A percentile compares a stretch with the other conserved stretches of the same genome.
These are phyloP conservation scores for Drosophila recens DNA, from an alignment of 2,888 invertebrate genomes.

Conservation along the genomic window DNA sequence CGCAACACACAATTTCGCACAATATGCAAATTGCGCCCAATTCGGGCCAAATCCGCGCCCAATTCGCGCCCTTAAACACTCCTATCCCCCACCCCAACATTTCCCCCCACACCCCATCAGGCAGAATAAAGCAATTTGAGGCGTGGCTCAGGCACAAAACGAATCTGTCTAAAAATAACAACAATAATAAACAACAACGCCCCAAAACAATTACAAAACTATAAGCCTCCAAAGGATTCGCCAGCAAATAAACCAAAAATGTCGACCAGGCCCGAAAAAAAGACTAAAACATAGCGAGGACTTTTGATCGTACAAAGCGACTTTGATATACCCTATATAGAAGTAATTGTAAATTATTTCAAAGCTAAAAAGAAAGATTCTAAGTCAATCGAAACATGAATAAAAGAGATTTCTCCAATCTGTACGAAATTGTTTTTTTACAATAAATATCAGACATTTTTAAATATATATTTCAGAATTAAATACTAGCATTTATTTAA, in stretches of 20 bases:
- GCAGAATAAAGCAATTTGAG: slow-evolving; percentile 60
- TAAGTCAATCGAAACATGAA: too few species aligned
- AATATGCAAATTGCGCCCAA: slow-evolving; percentile 71
- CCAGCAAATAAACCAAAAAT: slow-evolving; percentile 69
- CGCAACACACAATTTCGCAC: slow-evolving; percentile 74
- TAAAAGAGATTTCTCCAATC: too few species aligned
- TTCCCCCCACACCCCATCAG: too few species aligned
- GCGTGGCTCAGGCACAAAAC: slow-evolving; percentile 23
- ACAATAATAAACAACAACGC: slow-evolving; percentile 54
- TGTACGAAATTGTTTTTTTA: too few species aligned
- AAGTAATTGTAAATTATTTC: not conserved
- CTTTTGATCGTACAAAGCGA: not conserved
- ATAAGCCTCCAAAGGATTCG: slow-evolving; percentile 78
- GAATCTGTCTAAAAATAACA: slow-evolving; percentile 71
- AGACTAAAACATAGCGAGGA: not conserved
- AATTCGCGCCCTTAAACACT: slow-evolving; percentile 1
- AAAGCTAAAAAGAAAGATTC: not conserved
- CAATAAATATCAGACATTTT: too few species aligned
- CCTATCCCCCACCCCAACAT: not conserved
- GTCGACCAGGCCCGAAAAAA: slow-evolving; percentile 11
- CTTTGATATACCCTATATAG: not conserved
- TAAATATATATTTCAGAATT: too few species aligned
- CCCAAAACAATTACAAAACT: slow-evolving; percentile 79
- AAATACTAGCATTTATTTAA: too few species aligned
- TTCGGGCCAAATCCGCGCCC: slow-evolving; percentile 43